phyloP scores from a whole-genome alignment of 2,113 vertebrate genomes.

The Albula goreensis region DNA sequence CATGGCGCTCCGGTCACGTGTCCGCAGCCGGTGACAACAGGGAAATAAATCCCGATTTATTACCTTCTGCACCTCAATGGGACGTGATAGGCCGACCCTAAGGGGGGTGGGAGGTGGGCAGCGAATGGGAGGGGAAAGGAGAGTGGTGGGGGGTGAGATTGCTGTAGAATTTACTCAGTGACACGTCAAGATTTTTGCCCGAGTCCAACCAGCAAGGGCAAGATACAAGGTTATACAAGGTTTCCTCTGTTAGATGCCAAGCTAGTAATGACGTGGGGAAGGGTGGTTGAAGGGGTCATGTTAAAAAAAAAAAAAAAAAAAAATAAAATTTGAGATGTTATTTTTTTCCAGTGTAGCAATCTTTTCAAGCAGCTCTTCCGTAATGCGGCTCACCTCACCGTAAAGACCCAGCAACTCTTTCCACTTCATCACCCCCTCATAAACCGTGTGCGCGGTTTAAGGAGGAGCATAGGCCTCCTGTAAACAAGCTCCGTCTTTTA shows the following conservation, averaged over 20 bases:
- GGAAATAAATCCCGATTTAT: conserved; percentile 45
- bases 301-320: not conserved
- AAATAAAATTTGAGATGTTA: not conserved
- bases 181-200: not conserved
- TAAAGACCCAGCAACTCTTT: not conserved
- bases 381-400: not conserved
- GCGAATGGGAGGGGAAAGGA: not conserved
- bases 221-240: not conserved
- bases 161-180: conserved; percentile 25
- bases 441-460: not conserved
- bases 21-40: conserved; percentile 17
- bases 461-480: not conserved
- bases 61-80: conserved; percentile 34
- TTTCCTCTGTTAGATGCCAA: not conserved
- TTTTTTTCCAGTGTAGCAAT: not conserved
- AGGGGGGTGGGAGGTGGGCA: not conserved
- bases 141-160: conserved; percentile 6
- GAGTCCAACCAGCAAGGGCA: not conserved
- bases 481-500: not conserved
- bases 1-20: conserved; percentile 28
- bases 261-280: not conserved
- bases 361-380: not conserved
- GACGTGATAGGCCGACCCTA: conserved; percentile 38
- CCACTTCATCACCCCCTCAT: not conserved
- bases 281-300: not conserved